These are phyloP conservation scores for Pterostichus madidus DNA, from an alignment of 2,888 invertebrate species.

Conservation along the genomic window DNA sequence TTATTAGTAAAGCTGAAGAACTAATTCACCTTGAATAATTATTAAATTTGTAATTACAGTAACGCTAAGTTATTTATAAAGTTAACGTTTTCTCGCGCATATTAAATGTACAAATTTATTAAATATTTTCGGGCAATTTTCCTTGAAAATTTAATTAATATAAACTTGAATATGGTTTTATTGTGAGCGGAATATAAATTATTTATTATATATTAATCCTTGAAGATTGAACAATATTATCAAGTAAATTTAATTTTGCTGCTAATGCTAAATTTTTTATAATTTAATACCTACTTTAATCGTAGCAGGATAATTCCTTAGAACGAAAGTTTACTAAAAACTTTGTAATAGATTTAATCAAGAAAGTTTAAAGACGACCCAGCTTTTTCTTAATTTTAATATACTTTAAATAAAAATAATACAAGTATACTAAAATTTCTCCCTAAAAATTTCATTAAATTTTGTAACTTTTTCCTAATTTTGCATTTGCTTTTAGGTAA, in stretches of 20 bases:
- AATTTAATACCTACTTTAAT: slow-evolving; percentile 2
- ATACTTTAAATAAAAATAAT: slow-evolving; percentile 57
- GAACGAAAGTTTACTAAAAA: background rate
- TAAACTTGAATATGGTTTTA: too few species aligned
- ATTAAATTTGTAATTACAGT: too few species aligned
- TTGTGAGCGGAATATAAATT: too few species aligned
- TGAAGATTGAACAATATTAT: too few species aligned
- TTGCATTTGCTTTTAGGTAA: slow-evolving; percentile 24
- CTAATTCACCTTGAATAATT: too few species aligned
- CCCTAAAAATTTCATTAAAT: slow-evolving; percentile 38
- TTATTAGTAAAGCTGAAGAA: too few species aligned
- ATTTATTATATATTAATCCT: too few species aligned
- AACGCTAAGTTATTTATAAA: too few species aligned
- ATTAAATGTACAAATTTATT: too few species aligned
- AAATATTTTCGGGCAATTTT: too few species aligned
- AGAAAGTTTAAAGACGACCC: slow-evolving; percentile 28
- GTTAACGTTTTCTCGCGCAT: too few species aligned
- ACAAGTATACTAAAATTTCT: slow-evolving; percentile 34
- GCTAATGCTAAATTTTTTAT: slow-evolving; percentile 24
- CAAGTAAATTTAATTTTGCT: slow-evolving; percentile 10
- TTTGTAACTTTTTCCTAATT: slow-evolving; percentile 37
- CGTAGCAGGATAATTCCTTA: background rate
- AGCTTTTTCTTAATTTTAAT: slow-evolving; percentile 45
- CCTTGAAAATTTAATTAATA: too few species aligned
- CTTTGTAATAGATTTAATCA: slow-evolving; percentile 57